Base-by-base conservation (phyloP, 2,113 vertebrate genomes). In the Microcebus murinus region DNA sequence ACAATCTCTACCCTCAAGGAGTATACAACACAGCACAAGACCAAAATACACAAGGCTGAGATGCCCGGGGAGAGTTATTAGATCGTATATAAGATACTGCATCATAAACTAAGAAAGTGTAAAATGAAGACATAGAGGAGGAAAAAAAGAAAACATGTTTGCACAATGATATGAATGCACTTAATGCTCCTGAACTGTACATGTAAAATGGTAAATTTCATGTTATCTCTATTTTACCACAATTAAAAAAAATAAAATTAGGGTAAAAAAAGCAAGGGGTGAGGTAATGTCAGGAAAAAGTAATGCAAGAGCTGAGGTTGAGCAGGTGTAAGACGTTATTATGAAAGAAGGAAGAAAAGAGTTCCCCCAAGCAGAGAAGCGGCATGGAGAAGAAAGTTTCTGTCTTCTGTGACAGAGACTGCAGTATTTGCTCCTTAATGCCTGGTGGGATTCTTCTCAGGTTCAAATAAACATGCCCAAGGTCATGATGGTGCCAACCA, bases 21-120 rank as follows among this genome's bases (percentile, higher is more conserved):
- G 17, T 2, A 18, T 1, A 2, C 0, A 4, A 34, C 7, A 3
- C 0, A 4, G 5, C 21, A 1, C 10, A 63, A 13, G 4, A 81
- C 25, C 3, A 50, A 18, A 29, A 21, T 5, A 11, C 50, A 7
- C 21, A 5, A 17, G 10, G 48, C 4, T 3, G 29, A 50, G 14
- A 4, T 4, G 31, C 31, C 25, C 0, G 25, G 25, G 8, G 21
- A 10, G 1, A 45, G 36, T 21, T 34, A 21, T 12, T 29, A 25
- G 10, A 39, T 55, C 25, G 48, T 34, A 31, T 3, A 45, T 0
- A 6, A 2, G 17, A 11, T 23, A 11, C 1, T 10, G 39, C 8
- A 7, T 27, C 34, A 2, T 59, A 14, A 57, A 12, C 15, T 57
- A 42, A 4, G 12, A 42, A 67, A 39, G 25, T 23, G 11, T 3